phyloP scores from a whole-genome alignment of 2,888 invertebrate genomes.

The Limenitis camilla region DNA sequence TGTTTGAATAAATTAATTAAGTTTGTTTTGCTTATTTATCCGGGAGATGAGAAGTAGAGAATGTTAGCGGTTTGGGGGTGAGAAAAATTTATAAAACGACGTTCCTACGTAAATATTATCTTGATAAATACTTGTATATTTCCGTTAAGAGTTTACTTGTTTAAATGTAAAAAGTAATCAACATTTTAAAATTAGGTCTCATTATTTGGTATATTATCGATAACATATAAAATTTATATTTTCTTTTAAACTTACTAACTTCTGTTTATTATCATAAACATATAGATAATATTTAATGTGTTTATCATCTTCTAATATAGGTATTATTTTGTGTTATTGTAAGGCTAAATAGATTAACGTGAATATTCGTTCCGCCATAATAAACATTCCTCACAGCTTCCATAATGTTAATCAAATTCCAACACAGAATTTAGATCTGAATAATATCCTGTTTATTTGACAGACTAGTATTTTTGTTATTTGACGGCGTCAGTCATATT shows the following conservation, averaged over 20 bases:
- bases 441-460: not conserved
- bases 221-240: no score
- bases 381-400: no score
- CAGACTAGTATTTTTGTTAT: slow-evolving; percentile 38
- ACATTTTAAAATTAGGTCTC: not conserved
- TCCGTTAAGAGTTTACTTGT: not conserved
- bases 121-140: not conserved
- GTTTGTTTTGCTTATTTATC: slow-evolving; percentile 9
- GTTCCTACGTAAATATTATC: not conserved
- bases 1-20: slow-evolving; percentile 2
- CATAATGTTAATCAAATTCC: no score
- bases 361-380: not conserved
- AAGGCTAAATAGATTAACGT: not conserved
- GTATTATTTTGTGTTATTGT: slow-evolving; percentile 29
- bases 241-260: no score
- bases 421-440: no score
- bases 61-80: slow-evolving; percentile 1
- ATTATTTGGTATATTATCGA: no score
- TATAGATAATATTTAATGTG: no score
- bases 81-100: slow-evolving; percentile 2
- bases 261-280: no score
- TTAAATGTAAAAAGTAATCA: not conserved
- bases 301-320: slow-evolving; percentile 45
- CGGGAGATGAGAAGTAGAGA: not conserved
- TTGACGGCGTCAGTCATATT: slow-evolving; percentile 46